Evolutionary conservation across 2,888 invertebrate species (phyloP), one percentile per base, ranked within the genome.

Genomic region (Netelia inedita): DNA sequence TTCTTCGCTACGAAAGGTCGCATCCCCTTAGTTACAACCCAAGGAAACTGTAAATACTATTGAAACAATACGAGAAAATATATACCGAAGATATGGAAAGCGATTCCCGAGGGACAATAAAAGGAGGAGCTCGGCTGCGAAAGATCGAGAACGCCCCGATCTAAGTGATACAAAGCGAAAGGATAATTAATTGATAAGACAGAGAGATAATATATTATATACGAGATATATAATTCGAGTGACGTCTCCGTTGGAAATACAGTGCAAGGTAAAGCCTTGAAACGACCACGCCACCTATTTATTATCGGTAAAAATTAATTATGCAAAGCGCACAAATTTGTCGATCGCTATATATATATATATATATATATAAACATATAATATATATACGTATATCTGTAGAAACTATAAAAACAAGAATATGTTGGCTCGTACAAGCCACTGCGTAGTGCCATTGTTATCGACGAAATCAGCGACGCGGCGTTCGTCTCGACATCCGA

Each of bases 11-110:
- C 88, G 89, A n/a, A 79, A 92, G 92, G 91, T 92, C 16, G 92
- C 91, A 61, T 91, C 91, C 14, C 92, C 91, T 10, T 92, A 87
- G 87, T 79, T 79, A 59, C 43, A 41, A 65, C 41, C n/a, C 50
- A 78, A 78, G 23, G 23, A 63, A 19, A 82, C 79, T 78, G 65
- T 85, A 76, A 79, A 78, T 65, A 85, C 21, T 71, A 71, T 53
- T 53, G 43, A 14, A 65, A 28, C 10, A 43, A 41, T 63, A 57
- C 46, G 10, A 59, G 55, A 41, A 53, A 66, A 53, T 41, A 69
- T 78, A 69, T 69, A 80, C 23, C 50, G 79, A 84, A 73, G 78
- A 74, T 74, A 57, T 55, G 16, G 41, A 35, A 71, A 75, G 69
- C 16, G 21, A 57, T 79, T 46, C 61, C 68, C 74, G 19, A 46